phyloP scores from a whole-genome alignment of 2,113 vertebrate species.

The Redunca redunca region DNA sequence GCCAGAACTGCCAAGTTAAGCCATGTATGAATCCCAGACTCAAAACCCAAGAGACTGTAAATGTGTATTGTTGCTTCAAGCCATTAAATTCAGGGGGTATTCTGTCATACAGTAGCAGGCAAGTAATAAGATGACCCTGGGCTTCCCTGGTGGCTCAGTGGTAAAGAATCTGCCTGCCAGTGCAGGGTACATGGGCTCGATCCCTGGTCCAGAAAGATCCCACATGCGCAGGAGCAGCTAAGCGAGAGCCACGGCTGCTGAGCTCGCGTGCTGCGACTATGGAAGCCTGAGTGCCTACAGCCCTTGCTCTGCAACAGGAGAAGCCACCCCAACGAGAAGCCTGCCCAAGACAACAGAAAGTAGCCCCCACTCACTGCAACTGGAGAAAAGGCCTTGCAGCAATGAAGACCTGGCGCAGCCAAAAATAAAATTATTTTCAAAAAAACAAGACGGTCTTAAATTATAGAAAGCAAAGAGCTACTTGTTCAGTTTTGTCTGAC shows the following conservation, averaged over 20 bases:
- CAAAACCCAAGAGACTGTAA: not conserved
- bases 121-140: not conserved
- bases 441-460: not conserved
- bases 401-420: not conserved
- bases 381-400: not conserved
- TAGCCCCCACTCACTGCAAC: not conserved
- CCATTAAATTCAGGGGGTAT: not conserved
- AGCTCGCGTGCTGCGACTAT: rapidly evolving
- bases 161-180: not conserved
- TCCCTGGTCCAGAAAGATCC: not conserved
- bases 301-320: not conserved
- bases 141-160: not conserved
- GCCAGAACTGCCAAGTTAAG: not conserved
- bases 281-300: not conserved
- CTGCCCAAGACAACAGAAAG: not conserved
- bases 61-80: not conserved
- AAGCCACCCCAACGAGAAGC: not conserved
- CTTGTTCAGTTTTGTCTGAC: not conserved
- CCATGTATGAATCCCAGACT: not conserved
- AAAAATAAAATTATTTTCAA: not conserved
- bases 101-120: not conserved
- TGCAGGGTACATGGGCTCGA: not conserved
- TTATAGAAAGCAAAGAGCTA: not conserved
- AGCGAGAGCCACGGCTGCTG: not conserved
- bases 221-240: not conserved